Evolutionary conservation across 2,797 vertebrate genomes (phyloP).

Genomic region (Peromyscus eremicus): DNA sequence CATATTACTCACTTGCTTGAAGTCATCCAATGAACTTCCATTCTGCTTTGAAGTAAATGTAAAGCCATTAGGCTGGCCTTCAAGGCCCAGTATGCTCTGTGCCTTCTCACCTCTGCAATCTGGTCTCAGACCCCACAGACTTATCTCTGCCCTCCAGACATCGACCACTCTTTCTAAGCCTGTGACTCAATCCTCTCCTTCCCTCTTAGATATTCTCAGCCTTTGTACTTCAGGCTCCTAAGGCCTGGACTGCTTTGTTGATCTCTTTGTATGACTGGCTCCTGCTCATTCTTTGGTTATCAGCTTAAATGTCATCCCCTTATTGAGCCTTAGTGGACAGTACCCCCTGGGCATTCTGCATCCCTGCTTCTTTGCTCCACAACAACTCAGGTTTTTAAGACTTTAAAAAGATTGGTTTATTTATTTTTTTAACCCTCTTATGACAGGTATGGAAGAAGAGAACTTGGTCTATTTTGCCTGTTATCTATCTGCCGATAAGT

Average conservation of each 20-base stretch:
- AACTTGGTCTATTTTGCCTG: neutral
- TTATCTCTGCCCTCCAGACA: conserved; percentile 72
- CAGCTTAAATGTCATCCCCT: conserved; percentile 62
- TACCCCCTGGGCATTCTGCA: neutral
- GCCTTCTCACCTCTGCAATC: neutral
- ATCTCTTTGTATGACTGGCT: neutral
- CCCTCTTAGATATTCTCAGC: neutral
- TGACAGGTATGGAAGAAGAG: neutral
- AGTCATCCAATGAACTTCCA: conserved; percentile 18
- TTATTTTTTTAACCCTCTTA: neutral
- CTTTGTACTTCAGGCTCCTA: conserved; percentile 26
- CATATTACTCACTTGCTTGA: neutral
- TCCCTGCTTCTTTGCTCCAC: neutral
- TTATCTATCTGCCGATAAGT: neutral
- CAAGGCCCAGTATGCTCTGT: neutral
- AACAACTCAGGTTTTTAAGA: neutral
- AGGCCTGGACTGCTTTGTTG: neutral
- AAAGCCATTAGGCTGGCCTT: neutral
- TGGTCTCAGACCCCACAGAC: neutral
- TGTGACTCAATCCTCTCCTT: neutral
- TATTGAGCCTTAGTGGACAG: neutral
- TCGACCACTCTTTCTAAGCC: neutral
- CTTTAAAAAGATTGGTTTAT: neutral
- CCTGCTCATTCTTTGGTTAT: conserved; percentile 55
- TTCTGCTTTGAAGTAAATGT: conserved; percentile 52